These are phyloP conservation scores for Rostratula benghalensis DNA, from an alignment of 2,113 vertebrate species.

Conservation along the genomic window DNA sequence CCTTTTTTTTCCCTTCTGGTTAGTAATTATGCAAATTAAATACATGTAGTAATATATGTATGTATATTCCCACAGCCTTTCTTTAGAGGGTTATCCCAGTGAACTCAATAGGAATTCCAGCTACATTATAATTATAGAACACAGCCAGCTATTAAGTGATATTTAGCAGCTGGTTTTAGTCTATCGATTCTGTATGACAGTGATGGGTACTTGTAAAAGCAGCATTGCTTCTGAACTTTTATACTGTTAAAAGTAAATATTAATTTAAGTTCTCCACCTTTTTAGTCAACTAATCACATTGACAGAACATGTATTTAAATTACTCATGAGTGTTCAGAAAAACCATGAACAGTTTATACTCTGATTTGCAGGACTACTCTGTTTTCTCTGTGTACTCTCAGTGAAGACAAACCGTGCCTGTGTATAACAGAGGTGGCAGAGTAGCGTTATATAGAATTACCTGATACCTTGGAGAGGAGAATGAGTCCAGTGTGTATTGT, in stretches of 20 bases:
- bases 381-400: neutral
- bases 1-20: neutral
- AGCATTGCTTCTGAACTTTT: neutral
- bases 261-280: neutral
- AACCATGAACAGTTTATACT: neutral
- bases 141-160: neutral
- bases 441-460: neutral
- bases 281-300: neutral
- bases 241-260: conserved; percentile 13
- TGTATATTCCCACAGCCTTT: neutral
- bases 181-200: neutral
- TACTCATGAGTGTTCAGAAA: neutral
- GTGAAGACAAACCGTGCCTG: neutral
- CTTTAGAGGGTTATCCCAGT: neutral
- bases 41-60: neutral
- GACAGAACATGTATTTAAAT: neutral
- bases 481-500: neutral
- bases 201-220: neutral
- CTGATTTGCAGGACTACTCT: neutral
- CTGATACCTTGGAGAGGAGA: neutral
- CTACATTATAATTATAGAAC: neutral
- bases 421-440: neutral
- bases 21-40: neutral
- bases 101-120: neutral
- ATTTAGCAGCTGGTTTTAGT: neutral